Evolutionary conservation across 2,113 vertebrate species (phyloP).

Genomic region (Poecilia latipinna): DNA sequence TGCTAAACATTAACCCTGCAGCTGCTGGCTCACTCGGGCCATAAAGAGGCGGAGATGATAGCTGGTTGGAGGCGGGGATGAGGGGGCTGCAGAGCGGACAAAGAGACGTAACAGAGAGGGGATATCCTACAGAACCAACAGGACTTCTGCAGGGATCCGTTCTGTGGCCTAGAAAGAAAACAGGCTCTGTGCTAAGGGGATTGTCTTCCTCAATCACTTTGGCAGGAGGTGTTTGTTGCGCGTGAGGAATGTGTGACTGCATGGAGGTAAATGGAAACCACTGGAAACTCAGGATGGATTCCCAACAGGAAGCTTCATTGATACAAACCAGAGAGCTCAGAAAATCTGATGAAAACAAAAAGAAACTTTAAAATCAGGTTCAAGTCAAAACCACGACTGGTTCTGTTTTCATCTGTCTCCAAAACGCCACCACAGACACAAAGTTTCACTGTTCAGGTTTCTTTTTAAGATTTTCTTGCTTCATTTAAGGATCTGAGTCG

Average conservation of each 20-base stretch:
- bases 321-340: background rate
- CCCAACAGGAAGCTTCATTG: background rate
- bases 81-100: slow-evolving; percentile 69
- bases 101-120: slow-evolving; percentile 66
- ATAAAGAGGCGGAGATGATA: slow-evolving; percentile 42
- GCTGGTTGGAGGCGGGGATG: slow-evolving; percentile 31
- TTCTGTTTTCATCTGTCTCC: no score
- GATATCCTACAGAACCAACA: slow-evolving; percentile 69
- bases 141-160: slow-evolving; percentile 50
- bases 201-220: slow-evolving; percentile 62
- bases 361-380: background rate
- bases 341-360: background rate
- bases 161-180: slow-evolving; percentile 58
- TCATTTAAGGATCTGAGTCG: no score
- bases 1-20: slow-evolving; percentile 80
- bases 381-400: background rate
- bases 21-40: slow-evolving; percentile 65
- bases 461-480: no score
- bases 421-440: no score
- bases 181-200: slow-evolving; percentile 74
- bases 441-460: no score
- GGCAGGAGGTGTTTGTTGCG: slow-evolving; percentile 47
- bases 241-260: slow-evolving; percentile 19
- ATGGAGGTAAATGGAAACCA: slow-evolving; percentile 1
- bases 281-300: background rate